phyloP scores from a whole-genome alignment of 2,888 invertebrate genomes.

The Troides aeacus region DNA sequence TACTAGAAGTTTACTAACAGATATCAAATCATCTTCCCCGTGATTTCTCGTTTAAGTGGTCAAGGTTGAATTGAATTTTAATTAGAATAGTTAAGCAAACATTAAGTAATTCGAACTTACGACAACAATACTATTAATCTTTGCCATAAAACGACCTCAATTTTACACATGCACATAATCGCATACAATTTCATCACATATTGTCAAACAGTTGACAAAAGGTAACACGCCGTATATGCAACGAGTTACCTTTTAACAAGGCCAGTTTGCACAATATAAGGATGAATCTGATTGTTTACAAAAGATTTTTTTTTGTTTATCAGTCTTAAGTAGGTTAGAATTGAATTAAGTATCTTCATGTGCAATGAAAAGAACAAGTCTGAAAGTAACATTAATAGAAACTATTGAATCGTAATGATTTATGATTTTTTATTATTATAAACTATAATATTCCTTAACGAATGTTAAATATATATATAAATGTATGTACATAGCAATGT shows the following conservation, averaged over 20 bases:
- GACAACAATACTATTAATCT: slow-evolving; percentile 2
- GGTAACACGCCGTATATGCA: neutral
- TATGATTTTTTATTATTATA: too few relatives aligned
- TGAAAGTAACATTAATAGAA: too few relatives aligned
- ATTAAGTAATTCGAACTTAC: neutral
- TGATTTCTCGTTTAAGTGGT: neutral
- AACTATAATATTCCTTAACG: too few relatives aligned
- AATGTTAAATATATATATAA: neutral
- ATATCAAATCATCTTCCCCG: neutral
- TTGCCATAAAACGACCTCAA: neutral
- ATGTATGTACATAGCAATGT: neutral
- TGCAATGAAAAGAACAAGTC: too few relatives aligned
- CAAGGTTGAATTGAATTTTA: neutral
- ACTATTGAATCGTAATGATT: too few relatives aligned
- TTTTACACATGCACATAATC: neutral
- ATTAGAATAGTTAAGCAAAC: neutral
- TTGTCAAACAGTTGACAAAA: slow-evolving; percentile 4
- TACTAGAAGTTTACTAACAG: neutral
- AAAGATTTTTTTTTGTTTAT: neutral
- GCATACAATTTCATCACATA: neutral
- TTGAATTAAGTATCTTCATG: too few relatives aligned
- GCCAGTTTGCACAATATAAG: neutral
- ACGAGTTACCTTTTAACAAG: slow-evolving; percentile 5
- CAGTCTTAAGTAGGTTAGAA: neutral
- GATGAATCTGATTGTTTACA: neutral